Evolutionary conservation across 2,113 vertebrate species (phyloP).

Genomic region (Odontesthes bonariensis): DNA sequence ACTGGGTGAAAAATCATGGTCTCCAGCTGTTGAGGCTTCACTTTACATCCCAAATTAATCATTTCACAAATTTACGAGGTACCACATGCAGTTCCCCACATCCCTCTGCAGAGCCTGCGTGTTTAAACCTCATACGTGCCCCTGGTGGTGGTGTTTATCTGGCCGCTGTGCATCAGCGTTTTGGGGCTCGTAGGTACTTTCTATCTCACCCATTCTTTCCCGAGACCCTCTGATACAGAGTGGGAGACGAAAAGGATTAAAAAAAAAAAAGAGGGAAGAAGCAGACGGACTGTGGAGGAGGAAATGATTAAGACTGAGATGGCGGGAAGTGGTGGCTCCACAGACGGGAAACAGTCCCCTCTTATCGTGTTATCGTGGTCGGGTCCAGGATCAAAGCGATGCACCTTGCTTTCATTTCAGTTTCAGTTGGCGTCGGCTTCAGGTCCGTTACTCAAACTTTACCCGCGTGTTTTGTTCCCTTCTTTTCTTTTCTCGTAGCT

Average conservation of each 20-base stretch:
- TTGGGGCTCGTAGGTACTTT: constrained; percentile 41
- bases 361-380: constrained; percentile 66
- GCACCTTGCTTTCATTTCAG: constrained; percentile 65
- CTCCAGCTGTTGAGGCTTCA: background rate
- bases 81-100: constrained; percentile 6
- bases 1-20: no score
- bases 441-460: background rate
- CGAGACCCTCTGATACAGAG: constrained; percentile 45
- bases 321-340: constrained; percentile 59
- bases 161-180: constrained; percentile 55
- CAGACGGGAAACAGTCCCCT: constrained; percentile 65
- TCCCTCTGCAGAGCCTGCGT: constrained; percentile 15
- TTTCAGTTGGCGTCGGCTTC: no score
- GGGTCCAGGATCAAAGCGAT: constrained; percentile 64
- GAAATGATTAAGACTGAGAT: constrained; percentile 64
- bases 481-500: background rate
- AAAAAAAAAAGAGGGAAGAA: constrained; percentile 36
- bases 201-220: constrained; percentile 19
- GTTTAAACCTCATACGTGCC: constrained; percentile 14
- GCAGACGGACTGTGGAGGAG: constrained; percentile 55
- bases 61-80: constrained; percentile 29
- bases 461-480: background rate
- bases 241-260: constrained; percentile 7
- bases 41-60: background rate
- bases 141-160: constrained; percentile 54